Evolutionary conservation across 2,888 invertebrate genomes (phyloP).

Genomic region (Leucophenga maculata): DNA sequence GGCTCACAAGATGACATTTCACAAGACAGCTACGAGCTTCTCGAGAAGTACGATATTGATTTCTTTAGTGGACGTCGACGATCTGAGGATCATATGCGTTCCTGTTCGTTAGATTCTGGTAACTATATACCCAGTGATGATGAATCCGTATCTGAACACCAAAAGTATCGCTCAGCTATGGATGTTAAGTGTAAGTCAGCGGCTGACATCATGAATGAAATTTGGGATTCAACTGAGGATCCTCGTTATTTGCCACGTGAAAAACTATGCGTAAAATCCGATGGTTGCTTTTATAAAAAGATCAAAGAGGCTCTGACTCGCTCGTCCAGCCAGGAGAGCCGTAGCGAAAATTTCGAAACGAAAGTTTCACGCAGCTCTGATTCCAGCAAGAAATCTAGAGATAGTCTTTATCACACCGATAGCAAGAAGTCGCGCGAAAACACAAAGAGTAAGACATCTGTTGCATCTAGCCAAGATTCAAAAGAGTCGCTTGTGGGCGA

Average conservation of each 20-base stretch:
- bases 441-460: conserved; percentile 77
- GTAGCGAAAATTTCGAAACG: conserved; percentile 80
- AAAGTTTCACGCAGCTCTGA: conserved; percentile 79
- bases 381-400: conserved; percentile 78
- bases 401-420: conserved; percentile 78
- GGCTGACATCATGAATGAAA: conserved; percentile 81
- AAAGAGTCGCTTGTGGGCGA: conserved; percentile 76
- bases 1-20: conserved; percentile 89
- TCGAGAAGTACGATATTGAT: conserved; percentile 80
- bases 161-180: conserved; percentile 75
- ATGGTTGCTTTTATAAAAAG: conserved; percentile 82
- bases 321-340: conserved; percentile 81
- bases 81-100: conserved; percentile 75
- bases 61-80: conserved; percentile 69
- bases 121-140: conserved; percentile 84
- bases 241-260: conserved; percentile 82
- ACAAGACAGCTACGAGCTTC: conserved; percentile 89
- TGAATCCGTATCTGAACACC: conserved; percentile 77
- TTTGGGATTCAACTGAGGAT: conserved; percentile 82
- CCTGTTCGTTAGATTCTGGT: conserved; percentile 84
- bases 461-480: conserved; percentile 78
- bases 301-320: conserved; percentile 79
- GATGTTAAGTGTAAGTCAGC: conserved; percentile 79
- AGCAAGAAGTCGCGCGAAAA: conserved; percentile 79
- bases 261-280: conserved; percentile 81